Conservation (phyloP, 1,140 invertebrate species). For the Psix sp. region DNA sequence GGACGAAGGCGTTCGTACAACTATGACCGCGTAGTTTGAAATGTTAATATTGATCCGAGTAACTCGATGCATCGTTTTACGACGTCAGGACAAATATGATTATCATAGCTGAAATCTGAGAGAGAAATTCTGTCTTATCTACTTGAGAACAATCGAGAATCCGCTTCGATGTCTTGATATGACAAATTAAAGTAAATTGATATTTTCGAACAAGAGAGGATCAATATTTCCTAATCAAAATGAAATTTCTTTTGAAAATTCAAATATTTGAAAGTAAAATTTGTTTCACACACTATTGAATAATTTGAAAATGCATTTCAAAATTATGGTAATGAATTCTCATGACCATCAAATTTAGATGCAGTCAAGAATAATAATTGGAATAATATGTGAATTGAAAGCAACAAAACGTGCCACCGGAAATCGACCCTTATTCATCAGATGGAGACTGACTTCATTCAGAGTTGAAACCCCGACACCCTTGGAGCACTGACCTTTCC, state of each 20-base stretch:
- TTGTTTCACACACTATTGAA: no score
- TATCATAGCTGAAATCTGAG: constrained; percentile 25
- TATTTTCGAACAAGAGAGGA: no score
- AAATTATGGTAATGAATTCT: no score
- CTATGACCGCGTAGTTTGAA: constrained; percentile 14
- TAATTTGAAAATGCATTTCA: no score
- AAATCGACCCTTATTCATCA: constrained; percentile 18
- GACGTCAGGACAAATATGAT: constrained; percentile 40
- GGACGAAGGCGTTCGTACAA: constrained; percentile 24
- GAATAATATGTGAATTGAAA: constrained; percentile 4
- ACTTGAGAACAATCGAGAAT: not conserved
- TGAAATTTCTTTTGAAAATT: no score
- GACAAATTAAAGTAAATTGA: no score
- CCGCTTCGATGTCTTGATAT: not conserved
- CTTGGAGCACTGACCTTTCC: constrained; percentile 21
- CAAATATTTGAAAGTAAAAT: no score
- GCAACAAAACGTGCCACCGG: constrained; percentile 22
- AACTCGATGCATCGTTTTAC: constrained; percentile 27
- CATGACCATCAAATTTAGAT: no score
- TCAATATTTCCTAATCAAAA: no score
- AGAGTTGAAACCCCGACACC: constrained; percentile 14
- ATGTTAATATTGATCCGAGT: constrained; percentile 50
- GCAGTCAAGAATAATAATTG: constrained; percentile 2
- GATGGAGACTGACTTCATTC: constrained; percentile 6
- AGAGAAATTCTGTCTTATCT: constrained; percentile 1